phyloP scores from a whole-genome alignment of 2,113 vertebrate genomes.

The Crotalus horridus region DNA sequence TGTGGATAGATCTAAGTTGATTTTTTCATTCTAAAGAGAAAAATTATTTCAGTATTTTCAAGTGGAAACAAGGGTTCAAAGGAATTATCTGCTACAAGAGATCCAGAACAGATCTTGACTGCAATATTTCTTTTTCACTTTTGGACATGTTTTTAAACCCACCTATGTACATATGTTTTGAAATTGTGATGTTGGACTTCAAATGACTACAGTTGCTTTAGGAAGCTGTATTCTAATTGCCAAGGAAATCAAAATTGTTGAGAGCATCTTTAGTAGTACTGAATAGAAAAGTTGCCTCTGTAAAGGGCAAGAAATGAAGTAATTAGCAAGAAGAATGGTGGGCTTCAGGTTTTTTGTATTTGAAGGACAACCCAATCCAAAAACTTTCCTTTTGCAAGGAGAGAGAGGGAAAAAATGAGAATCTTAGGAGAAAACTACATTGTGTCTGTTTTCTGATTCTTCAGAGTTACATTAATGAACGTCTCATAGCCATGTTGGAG shows the following conservation, averaged over 20 bases:
- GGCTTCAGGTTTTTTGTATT: background rate
- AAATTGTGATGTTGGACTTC: background rate
- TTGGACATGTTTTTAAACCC: background rate
- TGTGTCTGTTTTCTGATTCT: background rate
- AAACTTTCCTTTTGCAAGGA: background rate
- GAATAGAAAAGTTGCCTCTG: background rate
- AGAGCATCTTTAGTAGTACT: background rate
- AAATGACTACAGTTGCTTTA: no score
- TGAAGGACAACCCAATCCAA: background rate
- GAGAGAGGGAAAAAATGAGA: background rate
- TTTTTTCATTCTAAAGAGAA: background rate
- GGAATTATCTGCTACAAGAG: background rate
- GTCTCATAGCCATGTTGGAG: background rate
- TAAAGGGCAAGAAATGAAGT: background rate
- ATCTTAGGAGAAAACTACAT: background rate
- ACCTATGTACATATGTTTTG: background rate
- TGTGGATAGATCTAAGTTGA: background rate
- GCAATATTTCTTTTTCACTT: background rate
- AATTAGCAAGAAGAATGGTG: background rate
- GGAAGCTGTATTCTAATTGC: no score
- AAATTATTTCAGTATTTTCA: background rate
- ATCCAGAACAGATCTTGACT: background rate
- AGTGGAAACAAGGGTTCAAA: background rate
- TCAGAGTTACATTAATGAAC: background rate
- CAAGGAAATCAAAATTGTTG: background rate